A percentile compares a stretch with the other conserved stretches of the same genome.
These are phyloP conservation scores for Cercocebus atys DNA, from an alignment of 2,113 vertebrate species.

Conservation along the genomic window DNA sequence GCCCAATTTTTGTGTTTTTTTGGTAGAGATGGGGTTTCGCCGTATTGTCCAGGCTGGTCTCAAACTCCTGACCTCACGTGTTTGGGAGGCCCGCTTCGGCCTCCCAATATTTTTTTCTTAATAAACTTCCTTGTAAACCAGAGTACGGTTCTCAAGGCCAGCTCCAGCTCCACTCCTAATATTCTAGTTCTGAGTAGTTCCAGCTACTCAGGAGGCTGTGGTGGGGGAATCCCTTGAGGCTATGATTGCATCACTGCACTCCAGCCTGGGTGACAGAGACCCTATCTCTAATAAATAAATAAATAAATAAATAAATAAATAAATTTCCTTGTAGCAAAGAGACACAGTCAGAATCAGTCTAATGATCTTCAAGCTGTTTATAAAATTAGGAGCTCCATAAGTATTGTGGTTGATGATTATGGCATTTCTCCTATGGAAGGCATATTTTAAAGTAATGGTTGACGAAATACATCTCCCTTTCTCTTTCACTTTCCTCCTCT, in stretches of 20 bases:
- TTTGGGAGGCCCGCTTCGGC: too few relatives aligned
- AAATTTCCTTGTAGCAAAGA: conserved; percentile 25
- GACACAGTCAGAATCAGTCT: not conserved
- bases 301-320: not conserved
- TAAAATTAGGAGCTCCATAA: conserved; percentile 42
- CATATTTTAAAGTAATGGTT: conserved; percentile 26
- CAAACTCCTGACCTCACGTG: not conserved
- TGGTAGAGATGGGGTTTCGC: not conserved
- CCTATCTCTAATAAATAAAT: not conserved
- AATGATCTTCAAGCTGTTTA: conserved; percentile 12
- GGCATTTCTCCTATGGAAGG: not conserved
- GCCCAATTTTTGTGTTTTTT: not conserved
- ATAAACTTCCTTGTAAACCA: too few relatives aligned
- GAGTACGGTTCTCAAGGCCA: too few relatives aligned
- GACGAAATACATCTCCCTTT: not conserved
- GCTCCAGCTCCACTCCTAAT: too few relatives aligned
- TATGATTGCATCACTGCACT: not conserved
- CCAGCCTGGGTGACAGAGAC: not conserved
- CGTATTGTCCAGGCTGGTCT: not conserved
- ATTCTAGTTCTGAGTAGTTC: too few relatives aligned
- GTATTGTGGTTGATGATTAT: not conserved
- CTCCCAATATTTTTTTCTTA: too few relatives aligned
- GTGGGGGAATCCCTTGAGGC: not conserved
- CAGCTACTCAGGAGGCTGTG: too few relatives aligned
- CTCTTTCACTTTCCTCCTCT: not conserved